Evolutionary conservation across 1,140 invertebrate genomes (phyloP), one percentile per base, ranked within the genome.

Genomic region (Bombus waltoni): DNA sequence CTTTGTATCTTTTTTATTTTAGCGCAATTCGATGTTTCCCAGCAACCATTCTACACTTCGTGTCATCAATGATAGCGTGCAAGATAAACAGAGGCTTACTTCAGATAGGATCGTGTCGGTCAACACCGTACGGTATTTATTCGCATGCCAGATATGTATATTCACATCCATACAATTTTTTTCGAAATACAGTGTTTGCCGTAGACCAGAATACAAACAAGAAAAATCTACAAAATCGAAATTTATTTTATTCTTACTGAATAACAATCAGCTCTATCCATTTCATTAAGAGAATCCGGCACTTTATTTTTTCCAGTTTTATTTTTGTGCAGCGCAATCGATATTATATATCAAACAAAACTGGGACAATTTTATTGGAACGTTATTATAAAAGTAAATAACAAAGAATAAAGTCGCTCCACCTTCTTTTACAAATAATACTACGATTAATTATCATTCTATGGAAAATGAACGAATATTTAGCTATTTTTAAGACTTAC

Each of bases 31-130:
- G 15, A 44, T 22, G 42, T 18, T 32, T 35, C 5, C 22, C 44
- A 35, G 53, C 32, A 10, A 74, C 22, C 32, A 18, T 74, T 53
- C 10, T 9, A 15, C 72, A 18, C 15, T 35, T n/a, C 73, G 13
- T 47, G 47, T 73, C 71, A 44, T 73, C 71, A 32, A 22, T 44
- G 32, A 74, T 35, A 22, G 73, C 18, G 13, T 47, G 9, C 44
- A 35, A 74, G 73, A 74, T 74, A 74, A 74, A 74, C 10, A 74
- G 22, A 13, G 32, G 6, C 44, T 44, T 74, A 53, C 44, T 73
- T 38, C 40, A 73, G 42, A 47, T 73, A 74, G n/a, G 22, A 74
- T 35, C n/a, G 73, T 6, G n/a, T 74, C 44, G 44, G 35, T 40
- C 44, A 44, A 74, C 22, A 74, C 11, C 22, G 22, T 35, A 25